phyloP scores from a whole-genome alignment of 2,888 invertebrate species.

The Tricholauxania praeusta region DNA sequence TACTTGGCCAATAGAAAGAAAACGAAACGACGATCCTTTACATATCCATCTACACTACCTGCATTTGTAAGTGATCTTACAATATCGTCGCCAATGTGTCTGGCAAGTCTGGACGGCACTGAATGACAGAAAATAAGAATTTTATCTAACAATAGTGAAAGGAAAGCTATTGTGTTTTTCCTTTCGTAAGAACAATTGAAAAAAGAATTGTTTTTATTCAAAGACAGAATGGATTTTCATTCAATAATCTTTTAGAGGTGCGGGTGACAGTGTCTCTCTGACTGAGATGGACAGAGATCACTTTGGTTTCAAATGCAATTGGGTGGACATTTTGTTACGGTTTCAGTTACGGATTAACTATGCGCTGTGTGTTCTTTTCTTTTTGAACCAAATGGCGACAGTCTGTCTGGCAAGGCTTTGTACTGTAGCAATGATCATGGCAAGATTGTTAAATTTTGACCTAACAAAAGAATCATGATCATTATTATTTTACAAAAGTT shows the following conservation, averaged over 20 bases:
- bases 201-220: constrained; percentile 5
- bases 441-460: not conserved
- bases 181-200: not conserved
- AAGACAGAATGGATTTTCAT: constrained; percentile 24
- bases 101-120: constrained; percentile 14
- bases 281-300: not conserved
- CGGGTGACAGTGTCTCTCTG: constrained; percentile 14
- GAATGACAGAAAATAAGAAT: not conserved
- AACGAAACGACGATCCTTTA: too few species aligned
- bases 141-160: too few species aligned
- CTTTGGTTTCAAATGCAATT: not conserved
- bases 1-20: too few species aligned
- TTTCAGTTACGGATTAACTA: constrained; percentile 33
- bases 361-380: not conserved
- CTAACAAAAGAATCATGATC: too few species aligned
- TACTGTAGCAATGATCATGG: constrained; percentile 12
- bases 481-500: not conserved
- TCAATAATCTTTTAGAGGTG: constrained; percentile 33
- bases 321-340: constrained; percentile 2
- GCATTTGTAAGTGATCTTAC: not conserved
- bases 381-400: constrained; percentile 25
- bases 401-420: constrained; percentile 22
- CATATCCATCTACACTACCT: constrained; percentile 18
- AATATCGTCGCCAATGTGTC: constrained; percentile 25
- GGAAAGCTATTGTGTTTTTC: too few species aligned